Percentiles rank a stretch among this genome's conserved stretches.
Evolutionary conservation across 2,113 vertebrate species (phyloP).

Genomic region (Sporophila hypoxantha): DNA sequence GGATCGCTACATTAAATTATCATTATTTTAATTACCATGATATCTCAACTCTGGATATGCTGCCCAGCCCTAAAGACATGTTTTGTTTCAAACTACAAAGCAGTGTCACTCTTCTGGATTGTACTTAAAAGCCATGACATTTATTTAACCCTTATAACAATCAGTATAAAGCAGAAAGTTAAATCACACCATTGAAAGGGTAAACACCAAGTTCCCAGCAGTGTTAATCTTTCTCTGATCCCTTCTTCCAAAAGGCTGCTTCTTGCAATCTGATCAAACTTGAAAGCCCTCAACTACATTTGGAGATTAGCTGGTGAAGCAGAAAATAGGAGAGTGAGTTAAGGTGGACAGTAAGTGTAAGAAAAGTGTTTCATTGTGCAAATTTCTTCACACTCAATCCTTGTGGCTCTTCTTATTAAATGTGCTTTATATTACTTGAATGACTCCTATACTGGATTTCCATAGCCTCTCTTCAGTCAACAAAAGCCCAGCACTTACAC

Average conservation of each 20-base stretch:
- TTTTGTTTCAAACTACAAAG: constrained; percentile 32
- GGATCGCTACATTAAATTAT: constrained; percentile 7
- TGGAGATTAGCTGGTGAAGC: constrained; percentile 2
- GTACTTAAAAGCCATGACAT: neutral
- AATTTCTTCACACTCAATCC: neutral
- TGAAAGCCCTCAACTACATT: constrained; percentile 16
- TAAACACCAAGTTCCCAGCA: neutral
- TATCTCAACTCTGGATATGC: neutral
- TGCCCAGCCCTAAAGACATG: neutral
- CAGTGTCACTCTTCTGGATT: neutral
- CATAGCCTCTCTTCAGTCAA: neutral
- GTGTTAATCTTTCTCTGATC: constrained; percentile 6
- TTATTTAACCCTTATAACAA: constrained; percentile 18
- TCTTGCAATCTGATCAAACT: constrained; percentile 17
- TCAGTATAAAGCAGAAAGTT: constrained; percentile 7
- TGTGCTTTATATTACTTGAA: neutral
- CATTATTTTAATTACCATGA: constrained; percentile 10
- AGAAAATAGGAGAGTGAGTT: neutral
- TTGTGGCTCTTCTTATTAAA: neutral
- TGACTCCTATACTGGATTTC: neutral
- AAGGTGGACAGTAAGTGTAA: neutral
- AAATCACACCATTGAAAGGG: neutral
- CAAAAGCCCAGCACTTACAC: neutral
- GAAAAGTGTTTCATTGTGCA: neutral
- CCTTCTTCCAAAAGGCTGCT: constrained; percentile 16